Percentiles rank a stretch among this genome's conserved stretches.
phyloP scores from a whole-genome alignment of 1,140 invertebrate species.

The Calosoma granatense region DNA sequence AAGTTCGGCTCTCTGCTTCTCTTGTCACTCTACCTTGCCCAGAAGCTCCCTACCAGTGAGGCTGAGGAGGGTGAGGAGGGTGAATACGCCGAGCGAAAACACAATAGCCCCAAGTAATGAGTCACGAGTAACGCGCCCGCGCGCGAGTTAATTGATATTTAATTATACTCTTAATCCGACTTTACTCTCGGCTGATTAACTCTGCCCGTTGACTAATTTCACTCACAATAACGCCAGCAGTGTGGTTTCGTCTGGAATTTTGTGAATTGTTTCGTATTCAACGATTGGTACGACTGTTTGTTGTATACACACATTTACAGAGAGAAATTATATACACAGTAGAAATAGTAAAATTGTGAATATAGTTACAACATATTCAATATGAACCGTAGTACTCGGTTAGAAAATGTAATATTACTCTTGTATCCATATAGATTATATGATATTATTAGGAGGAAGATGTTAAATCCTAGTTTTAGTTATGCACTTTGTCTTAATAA shows the following conservation, averaged over 20 bases:
- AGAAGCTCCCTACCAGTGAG: too few relatives aligned
- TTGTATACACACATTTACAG: not conserved
- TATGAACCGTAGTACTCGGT: not conserved
- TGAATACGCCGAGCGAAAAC: too few relatives aligned
- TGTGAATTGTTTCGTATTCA: too few relatives aligned
- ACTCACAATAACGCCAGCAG: constrained; percentile 19
- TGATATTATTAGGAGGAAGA: not conserved
- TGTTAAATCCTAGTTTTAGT: not conserved
- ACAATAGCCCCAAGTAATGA: too few relatives aligned
- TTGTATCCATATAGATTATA: too few relatives aligned
- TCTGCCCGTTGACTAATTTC: constrained; percentile 21
- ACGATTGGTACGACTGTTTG: not conserved
- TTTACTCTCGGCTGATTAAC: constrained; percentile 26
- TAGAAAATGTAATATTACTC: not conserved
- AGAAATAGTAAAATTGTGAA: too few relatives aligned
- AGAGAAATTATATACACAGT: too few relatives aligned
- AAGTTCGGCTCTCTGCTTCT: too few relatives aligned
- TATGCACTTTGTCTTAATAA: not conserved
- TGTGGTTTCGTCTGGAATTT: not conserved
- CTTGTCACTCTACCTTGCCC: too few relatives aligned
- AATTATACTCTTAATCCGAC: constrained; percentile 26
- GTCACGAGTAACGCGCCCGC: too few relatives aligned
- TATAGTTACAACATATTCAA: not conserved
- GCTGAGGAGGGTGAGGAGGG: too few relatives aligned
- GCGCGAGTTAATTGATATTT: constrained; percentile 26